Evolutionary conservation across 2,888 invertebrate genomes (phyloP).

Genomic region (Sphecodes monilicornis): DNA sequence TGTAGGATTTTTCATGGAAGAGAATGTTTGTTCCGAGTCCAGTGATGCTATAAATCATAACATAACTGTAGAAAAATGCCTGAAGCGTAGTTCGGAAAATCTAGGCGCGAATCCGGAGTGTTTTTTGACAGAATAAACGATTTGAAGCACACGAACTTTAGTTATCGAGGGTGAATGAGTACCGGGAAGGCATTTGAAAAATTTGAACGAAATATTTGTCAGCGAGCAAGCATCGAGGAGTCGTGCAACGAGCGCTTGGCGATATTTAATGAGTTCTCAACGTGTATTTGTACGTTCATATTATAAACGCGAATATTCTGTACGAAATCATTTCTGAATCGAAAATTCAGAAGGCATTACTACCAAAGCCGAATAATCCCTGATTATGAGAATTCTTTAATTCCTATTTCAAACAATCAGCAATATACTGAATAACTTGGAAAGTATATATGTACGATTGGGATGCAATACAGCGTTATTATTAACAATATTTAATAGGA

Average conservation of each 20-base stretch:
- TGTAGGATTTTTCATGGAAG: background rate
- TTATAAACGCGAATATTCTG: background rate
- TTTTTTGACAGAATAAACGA: background rate
- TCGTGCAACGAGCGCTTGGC: background rate
- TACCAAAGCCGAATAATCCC: background rate
- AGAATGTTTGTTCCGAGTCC: background rate
- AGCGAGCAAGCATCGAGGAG: background rate
- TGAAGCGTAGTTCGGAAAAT: background rate
- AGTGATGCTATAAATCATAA: background rate
- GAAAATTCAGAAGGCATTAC: background rate
- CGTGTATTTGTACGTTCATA: background rate
- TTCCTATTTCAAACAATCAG: background rate
- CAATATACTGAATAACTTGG: no score
- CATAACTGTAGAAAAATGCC: background rate
- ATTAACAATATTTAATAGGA: no score
- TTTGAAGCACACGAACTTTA: background rate
- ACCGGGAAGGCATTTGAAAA: background rate
- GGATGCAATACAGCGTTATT: no score
- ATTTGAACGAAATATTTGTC: background rate
- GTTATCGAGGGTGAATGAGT: background rate
- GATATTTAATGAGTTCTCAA: background rate
- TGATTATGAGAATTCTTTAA: background rate
- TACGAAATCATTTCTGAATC: background rate
- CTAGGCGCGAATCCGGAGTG: background rate
- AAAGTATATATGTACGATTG: no score